Conservation (phyloP, 2,888 invertebrate species). For the Dichetophora obliterata region DNA sequence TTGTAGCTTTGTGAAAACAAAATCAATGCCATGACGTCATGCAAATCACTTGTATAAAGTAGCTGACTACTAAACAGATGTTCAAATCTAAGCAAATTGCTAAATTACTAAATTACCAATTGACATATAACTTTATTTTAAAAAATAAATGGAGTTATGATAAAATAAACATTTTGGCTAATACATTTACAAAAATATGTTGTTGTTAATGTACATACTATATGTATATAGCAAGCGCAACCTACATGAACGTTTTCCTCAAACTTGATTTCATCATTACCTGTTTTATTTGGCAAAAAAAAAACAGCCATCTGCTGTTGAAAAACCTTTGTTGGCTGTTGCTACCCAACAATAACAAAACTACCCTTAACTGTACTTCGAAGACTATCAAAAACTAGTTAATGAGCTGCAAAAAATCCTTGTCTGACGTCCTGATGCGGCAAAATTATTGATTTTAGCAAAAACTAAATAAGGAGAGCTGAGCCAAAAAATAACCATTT, state of each 20-base stretch:
- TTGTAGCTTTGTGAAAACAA: background rate
- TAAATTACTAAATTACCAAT: too few species aligned
- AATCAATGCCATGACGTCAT: constrained; percentile 25
- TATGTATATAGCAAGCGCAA: background rate
- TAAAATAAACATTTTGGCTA: too few species aligned
- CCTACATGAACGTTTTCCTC: background rate
- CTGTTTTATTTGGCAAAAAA: background rate
- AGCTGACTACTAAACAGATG: background rate
- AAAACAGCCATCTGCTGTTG: constrained; percentile 15
- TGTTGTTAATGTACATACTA: too few species aligned
- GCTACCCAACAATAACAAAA: background rate
- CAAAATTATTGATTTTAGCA: constrained; percentile 34
- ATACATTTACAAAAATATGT: too few species aligned
- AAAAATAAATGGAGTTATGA: background rate
- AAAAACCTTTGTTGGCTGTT: background rate
- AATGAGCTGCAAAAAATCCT: constrained; percentile 14
- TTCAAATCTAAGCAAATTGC: background rate
- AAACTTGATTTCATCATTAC: background rate
- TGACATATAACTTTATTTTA: background rate
- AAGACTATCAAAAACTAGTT: background rate
- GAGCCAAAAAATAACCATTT: background rate
- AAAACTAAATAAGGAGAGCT: background rate
- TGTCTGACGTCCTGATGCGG: constrained; percentile 3
- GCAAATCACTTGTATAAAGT: background rate
- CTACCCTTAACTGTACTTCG: background rate